Percentiles rank a stretch among this genome's conserved stretches.
phyloP scores from a whole-genome alignment of 2,888 invertebrate species.

The Cheilosia soror region DNA sequence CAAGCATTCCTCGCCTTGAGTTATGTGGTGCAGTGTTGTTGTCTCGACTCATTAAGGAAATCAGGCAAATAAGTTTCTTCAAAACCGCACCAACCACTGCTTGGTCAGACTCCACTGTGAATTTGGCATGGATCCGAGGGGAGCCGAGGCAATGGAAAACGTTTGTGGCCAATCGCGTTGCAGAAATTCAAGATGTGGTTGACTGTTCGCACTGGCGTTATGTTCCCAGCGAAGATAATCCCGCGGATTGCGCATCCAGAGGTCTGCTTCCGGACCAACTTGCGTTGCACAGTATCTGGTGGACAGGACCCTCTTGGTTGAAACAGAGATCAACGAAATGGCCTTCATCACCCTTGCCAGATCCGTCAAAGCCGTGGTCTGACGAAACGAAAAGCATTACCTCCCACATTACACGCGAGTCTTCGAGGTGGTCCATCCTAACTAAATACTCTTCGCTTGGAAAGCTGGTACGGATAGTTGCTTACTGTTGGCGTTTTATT shows the following conservation, averaged over 20 bases:
- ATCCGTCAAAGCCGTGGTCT: background rate
- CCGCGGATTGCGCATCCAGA: background rate
- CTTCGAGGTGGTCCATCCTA: slow-evolving; percentile 7
- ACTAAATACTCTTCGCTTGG: slow-evolving; percentile 4
- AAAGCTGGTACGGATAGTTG: slow-evolving; percentile 4
- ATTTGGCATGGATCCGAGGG: background rate
- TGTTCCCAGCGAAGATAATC: background rate
- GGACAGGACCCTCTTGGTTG: slow-evolving; percentile 9
- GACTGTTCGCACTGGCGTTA: slow-evolving; percentile 9
- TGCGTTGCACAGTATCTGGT: background rate
- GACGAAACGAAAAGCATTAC: background rate
- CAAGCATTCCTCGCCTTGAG: background rate
- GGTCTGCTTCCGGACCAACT: background rate
- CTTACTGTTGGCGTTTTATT: slow-evolving; percentile 1
- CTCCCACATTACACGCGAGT: background rate
- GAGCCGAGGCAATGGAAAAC: background rate
- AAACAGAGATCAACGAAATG: background rate
- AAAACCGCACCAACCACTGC: background rate
- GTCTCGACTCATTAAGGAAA: slow-evolving; percentile 4
- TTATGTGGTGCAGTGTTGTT: slow-evolving; percentile 6
- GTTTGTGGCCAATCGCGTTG: slow-evolving; percentile 7
- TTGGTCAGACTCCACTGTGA: slow-evolving; percentile 5
- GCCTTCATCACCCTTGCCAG: background rate
- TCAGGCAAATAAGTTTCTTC: slow-evolving; percentile 1
- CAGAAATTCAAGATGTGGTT: slow-evolving; percentile 1